Conservation (phyloP, 2,113 vertebrate species). For the Bubo scandiacus region DNA sequence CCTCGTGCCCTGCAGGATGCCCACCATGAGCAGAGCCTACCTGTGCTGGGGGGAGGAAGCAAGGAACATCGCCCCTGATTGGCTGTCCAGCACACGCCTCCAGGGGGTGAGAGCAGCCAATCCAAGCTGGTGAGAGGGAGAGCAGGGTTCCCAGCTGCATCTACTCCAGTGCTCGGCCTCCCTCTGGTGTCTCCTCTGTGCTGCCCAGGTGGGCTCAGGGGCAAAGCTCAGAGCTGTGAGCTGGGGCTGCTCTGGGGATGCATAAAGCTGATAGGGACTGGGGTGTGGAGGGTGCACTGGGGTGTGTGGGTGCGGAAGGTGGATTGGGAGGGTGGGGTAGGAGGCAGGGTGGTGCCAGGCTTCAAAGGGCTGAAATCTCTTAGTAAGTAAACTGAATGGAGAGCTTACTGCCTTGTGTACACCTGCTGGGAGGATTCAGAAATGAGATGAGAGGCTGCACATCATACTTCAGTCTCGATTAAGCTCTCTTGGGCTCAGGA, state of each 20-base stretch:
- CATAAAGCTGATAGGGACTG: not conserved
- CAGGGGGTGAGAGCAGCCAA: not conserved
- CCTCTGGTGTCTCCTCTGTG: fast-evolving
- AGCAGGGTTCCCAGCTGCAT: not conserved
- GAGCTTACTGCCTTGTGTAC: not conserved
- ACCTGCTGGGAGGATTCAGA: not conserved
- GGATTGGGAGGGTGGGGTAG: not conserved
- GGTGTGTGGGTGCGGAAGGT: not conserved
- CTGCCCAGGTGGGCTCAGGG: not conserved
- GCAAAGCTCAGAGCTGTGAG: no score
- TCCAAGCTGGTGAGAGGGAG: not conserved
- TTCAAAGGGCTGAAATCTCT: not conserved
- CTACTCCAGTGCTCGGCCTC: fast-evolving
- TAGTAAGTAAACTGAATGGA: not conserved
- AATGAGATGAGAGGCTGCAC: not conserved
- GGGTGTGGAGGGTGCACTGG: not conserved
- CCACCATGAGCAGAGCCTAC: not conserved
- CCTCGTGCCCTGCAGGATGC: fast-evolving
- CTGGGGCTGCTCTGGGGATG: not conserved
- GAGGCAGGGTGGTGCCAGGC: not conserved
- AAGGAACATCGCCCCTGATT: not conserved
- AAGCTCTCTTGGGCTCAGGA: not conserved
- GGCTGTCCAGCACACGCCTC: not conserved
- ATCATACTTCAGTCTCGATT: not conserved
- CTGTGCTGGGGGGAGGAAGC: not conserved